phyloP scores from a whole-genome alignment of 2,888 invertebrate species.

The Sphaeridia pumilis region DNA sequence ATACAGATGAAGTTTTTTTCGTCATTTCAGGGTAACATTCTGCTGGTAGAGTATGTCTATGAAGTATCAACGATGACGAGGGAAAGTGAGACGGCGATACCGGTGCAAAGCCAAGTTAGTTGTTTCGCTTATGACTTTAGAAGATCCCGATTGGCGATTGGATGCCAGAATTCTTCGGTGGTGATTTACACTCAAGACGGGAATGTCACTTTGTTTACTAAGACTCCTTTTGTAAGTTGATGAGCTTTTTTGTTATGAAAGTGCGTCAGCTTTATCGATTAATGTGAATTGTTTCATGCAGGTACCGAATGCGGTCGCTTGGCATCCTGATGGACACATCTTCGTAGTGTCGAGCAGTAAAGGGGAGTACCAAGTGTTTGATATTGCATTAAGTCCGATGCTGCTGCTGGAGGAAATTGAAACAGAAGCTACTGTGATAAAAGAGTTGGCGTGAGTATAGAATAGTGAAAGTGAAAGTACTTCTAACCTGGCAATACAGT shows the following conservation, averaged over 20 bases:
- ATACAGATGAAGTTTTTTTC: neutral
- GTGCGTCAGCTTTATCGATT: neutral
- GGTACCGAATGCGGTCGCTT: slow-evolving; percentile 29
- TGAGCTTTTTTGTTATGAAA: too few species aligned
- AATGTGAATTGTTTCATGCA: slow-evolving; percentile 4
- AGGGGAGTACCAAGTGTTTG: slow-evolving; percentile 33
- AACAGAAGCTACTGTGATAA: slow-evolving; percentile 24
- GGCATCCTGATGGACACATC: slow-evolving; percentile 30
- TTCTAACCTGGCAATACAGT: neutral
- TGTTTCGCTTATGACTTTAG: slow-evolving; percentile 26
- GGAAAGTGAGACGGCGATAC: slow-evolving; percentile 31
- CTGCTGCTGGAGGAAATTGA: slow-evolving; percentile 23
- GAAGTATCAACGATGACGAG: slow-evolving; percentile 19
- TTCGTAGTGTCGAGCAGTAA: slow-evolving; percentile 28
- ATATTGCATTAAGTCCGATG: slow-evolving; percentile 32
- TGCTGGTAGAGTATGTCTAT: slow-evolving; percentile 29
- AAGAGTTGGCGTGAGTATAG: slow-evolving; percentile 25
- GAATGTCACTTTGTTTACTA: slow-evolving; percentile 29
- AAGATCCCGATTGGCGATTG: slow-evolving; percentile 24
- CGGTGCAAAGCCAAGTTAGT: slow-evolving; percentile 27
- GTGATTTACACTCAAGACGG: slow-evolving; percentile 31
- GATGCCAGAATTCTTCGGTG: slow-evolving; percentile 29
- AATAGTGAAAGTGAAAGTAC: neutral
- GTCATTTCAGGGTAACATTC: slow-evolving; percentile 23
- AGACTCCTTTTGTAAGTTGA: slow-evolving; percentile 33